Conservation (phyloP, 2,113 vertebrate genomes). For the Eleginops maclovinus region DNA sequence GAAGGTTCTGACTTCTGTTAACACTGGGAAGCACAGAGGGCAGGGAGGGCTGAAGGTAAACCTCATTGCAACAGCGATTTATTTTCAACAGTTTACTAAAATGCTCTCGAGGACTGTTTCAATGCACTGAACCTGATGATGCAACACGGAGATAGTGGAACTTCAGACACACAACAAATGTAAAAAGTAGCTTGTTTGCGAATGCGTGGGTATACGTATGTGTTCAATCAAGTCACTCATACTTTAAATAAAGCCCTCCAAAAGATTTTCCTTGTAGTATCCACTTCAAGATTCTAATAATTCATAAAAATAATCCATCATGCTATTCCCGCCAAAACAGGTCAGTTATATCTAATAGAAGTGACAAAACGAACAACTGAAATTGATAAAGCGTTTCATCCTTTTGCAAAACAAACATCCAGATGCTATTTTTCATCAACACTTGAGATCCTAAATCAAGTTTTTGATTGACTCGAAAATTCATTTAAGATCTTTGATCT, state of each 20-base stretch:
- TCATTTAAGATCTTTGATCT: constrained; percentile 22
- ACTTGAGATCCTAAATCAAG: not conserved
- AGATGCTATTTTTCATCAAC: constrained; percentile 10
- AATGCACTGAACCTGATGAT: constrained; percentile 16
- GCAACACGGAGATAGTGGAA: too few relatives aligned
- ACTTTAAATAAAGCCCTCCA: not conserved
- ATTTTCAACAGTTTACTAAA: constrained; percentile 8
- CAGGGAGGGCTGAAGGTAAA: constrained; percentile 27
- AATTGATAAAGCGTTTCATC: constrained; percentile 1
- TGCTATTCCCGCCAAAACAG: constrained; percentile 7
- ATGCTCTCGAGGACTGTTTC: constrained; percentile 33
- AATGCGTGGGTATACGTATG: constrained; percentile 1
- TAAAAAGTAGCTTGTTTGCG: constrained; percentile 11
- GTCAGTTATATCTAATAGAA: constrained; percentile 15
- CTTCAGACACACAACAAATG: not conserved
- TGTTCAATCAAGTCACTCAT: constrained; percentile 5
- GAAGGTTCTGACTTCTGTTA: constrained; percentile 52
- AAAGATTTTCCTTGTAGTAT: not conserved
- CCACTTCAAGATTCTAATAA: not conserved
- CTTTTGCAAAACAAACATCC: constrained; percentile 5
- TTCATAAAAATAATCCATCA: not conserved
- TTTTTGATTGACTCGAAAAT: constrained; percentile 27
- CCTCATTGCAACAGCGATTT: constrained; percentile 2
- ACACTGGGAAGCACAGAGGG: constrained; percentile 32
- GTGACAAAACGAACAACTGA: not conserved